Evolutionary conservation across 2,888 invertebrate species (phyloP).

Genomic region (Watsonalla cultraria): DNA sequence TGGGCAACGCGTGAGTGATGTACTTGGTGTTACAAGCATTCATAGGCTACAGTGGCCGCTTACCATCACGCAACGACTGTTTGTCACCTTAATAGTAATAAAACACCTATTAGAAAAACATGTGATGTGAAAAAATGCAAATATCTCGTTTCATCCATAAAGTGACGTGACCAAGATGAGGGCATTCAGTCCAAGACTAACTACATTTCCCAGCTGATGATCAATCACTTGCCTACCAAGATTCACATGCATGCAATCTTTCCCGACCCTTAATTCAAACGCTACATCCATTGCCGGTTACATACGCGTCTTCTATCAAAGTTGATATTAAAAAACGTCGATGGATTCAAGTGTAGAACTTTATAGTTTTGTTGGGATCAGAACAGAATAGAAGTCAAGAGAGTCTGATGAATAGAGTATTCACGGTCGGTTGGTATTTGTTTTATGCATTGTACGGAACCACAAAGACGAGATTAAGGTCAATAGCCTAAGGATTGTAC

Average conservation of each 20-base stretch:
- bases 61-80: too few relatives aligned
- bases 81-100: too few relatives aligned
- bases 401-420: conserved; percentile 27
- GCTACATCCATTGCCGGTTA: conserved; percentile 3
- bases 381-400: conserved; percentile 4
- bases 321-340: background rate
- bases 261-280: background rate
- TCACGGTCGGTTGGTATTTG: conserved; percentile 18
- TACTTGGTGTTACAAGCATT: too few relatives aligned
- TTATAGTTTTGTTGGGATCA: background rate
- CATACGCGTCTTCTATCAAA: background rate
- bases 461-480: conserved; percentile 7
- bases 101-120: too few relatives aligned
- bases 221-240: conserved; percentile 31
- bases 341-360: background rate
- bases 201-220: conserved; percentile 32
- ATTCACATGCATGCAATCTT: conserved; percentile 1
- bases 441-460: conserved; percentile 13
- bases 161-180: conserved; percentile 16
- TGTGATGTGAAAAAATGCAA: too few relatives aligned
- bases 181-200: conserved; percentile 27
- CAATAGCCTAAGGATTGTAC: background rate
- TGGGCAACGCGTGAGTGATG: too few relatives aligned
- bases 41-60: too few relatives aligned
- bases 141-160: background rate